Base-by-base conservation (phyloP, 1,140 invertebrate species). In the Heliconius nattereri region DNA sequence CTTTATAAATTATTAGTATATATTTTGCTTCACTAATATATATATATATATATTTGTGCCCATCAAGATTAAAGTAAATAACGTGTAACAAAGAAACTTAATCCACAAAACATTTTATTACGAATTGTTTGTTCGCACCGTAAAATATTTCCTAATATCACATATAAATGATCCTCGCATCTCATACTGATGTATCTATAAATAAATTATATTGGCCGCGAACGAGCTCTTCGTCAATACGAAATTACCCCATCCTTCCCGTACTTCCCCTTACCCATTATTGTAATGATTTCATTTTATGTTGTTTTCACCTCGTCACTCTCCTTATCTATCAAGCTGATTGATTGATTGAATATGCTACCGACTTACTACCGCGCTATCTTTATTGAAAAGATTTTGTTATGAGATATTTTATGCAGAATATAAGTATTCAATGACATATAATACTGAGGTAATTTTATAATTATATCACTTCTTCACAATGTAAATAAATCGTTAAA, bases 201-300 rank as follows among this genome's bases (percentile, higher is more conserved):
- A 72, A 76, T 66, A 76, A 76, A 76, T 76, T 23, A 76, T 76
- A 70, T 66, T 29, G 37, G 75, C 71, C 52, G 35, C 20, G 52
- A 35, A 19, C 32, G 37, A 70, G 35, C 60, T 60, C 32, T 66
- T 66, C 57, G 35, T 76, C 75, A 76, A 71, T 76, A 23, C 26
- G 20, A 49, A 70, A 76, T 76, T 45, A 76, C 60, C n/a, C 60
- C 75, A 70, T 76, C 57, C 75, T 70, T 72, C 35, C 71, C 23
- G 7, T 72, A 37, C 70, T 71, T 60, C 70, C 70, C 29, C 71
- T 72, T n/a, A 37, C 20, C 29, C 71, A 40, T 72, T 72, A 35
- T 72, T 72, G 35, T 72, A 72, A 72, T 72, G 71, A 72, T 40
- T 66, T 76, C n/a, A 76, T 76, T 45, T 32, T 35, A 76, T 45